Evolutionary conservation across 2,888 invertebrate species (phyloP).

Genomic region (Leucania comma): DNA sequence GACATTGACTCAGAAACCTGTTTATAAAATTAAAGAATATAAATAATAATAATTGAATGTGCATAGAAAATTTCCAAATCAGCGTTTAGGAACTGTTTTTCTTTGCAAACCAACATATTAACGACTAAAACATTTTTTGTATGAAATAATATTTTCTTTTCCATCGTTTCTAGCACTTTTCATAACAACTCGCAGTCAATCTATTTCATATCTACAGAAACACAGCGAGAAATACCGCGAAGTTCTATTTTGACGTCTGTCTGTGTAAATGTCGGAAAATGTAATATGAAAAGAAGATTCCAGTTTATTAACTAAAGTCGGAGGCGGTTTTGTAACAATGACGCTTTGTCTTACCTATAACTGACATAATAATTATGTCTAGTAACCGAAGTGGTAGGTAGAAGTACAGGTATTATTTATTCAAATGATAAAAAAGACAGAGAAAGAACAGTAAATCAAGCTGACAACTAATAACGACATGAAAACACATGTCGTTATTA

Average conservation of each 20-base stretch:
- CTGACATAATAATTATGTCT: not conserved
- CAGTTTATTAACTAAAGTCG: not conserved
- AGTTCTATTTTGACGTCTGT: conserved; percentile 34
- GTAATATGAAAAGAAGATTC: conserved; percentile 1
- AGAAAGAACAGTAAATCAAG: too few relatives aligned
- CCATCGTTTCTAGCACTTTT: conserved; percentile 24
- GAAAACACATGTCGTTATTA: too few relatives aligned
- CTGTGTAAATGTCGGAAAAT: conserved; percentile 11
- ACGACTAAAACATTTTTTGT: not conserved
- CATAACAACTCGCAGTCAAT: conserved; percentile 32
- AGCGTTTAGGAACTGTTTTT: not conserved
- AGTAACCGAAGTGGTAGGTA: not conserved
- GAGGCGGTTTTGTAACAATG: not conserved
- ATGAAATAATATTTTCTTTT: conserved; percentile 6
- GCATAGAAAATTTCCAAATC: not conserved
- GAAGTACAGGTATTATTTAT: not conserved
- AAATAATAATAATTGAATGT: conserved; percentile 7
- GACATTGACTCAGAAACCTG: conserved; percentile 9
- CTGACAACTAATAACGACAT: too few relatives aligned
- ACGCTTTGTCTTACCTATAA: not conserved
- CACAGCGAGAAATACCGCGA: not conserved
- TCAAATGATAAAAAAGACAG: too few relatives aligned
- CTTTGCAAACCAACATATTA: not conserved
- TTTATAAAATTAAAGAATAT: not conserved
- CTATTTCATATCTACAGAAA: not conserved